These are phyloP conservation scores for Sebastes reedi DNA, from an alignment of 2,797 vertebrate species.

Conservation along the genomic window DNA sequence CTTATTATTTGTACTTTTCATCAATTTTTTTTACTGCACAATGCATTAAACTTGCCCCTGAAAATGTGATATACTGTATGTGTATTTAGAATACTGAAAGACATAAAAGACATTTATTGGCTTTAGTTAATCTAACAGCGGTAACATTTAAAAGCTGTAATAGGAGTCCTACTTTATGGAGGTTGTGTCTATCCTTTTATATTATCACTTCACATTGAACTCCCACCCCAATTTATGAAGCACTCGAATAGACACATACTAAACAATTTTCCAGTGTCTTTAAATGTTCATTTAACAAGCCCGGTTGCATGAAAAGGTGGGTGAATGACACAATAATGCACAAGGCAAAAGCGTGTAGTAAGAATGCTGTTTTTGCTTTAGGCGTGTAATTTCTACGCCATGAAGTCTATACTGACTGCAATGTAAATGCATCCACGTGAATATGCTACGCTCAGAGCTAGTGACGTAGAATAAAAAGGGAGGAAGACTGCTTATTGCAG, in stretches of 20 bases:
- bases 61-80: background rate
- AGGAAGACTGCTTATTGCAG: too few relatives aligned
- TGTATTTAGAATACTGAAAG: background rate
- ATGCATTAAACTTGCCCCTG: background rate
- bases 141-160: background rate
- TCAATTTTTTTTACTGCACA: background rate
- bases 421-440: too few relatives aligned
- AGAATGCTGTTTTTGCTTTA: background rate
- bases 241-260: background rate
- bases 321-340: too few relatives aligned
- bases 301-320: too few relatives aligned
- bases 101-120: background rate
- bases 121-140: background rate
- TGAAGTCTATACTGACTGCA: too few relatives aligned
- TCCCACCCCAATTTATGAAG: background rate
- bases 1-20: background rate
- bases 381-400: too few relatives aligned
- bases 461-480: too few relatives aligned
- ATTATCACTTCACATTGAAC: background rate
- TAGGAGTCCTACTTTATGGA: background rate
- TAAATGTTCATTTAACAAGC: conserved; percentile 4
- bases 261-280: background rate
- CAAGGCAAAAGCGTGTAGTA: too few relatives aligned
- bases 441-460: too few relatives aligned
- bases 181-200: background rate